These are phyloP conservation scores for Sphenodon punctatus DNA, from an alignment of 2,797 vertebrate genomes.

Conservation along the genomic window DNA sequence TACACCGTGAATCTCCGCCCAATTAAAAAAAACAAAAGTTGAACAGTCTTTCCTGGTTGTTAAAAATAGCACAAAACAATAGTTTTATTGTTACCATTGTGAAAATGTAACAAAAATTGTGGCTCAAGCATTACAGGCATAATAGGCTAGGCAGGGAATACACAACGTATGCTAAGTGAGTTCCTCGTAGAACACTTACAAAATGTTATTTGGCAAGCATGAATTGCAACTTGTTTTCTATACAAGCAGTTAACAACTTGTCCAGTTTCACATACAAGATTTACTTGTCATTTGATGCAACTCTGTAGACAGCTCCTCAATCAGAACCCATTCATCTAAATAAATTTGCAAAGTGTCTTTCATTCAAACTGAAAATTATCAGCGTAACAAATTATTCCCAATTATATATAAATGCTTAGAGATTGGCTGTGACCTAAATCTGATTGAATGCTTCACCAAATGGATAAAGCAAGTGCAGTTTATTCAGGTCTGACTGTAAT, in stretches of 20 bases:
- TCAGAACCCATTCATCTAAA: background rate
- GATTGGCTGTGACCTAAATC: background rate
- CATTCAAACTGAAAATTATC: background rate
- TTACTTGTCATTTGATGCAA: background rate
- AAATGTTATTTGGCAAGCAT: background rate
- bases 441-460: background rate
- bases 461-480: background rate
- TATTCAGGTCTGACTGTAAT: background rate
- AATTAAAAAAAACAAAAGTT: constrained; percentile 31
- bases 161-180: background rate
- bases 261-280: background rate
- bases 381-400: background rate
- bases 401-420: background rate
- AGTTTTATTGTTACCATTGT: constrained; percentile 35
- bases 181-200: background rate
- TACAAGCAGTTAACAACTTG: constrained; percentile 2
- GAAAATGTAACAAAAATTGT: constrained; percentile 20
- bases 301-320: background rate
- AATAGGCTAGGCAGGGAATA: background rate
- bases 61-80: constrained; percentile 38
- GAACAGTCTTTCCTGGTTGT: constrained; percentile 25
- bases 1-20: constrained; percentile 41
- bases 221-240: background rate
- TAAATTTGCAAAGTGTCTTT: background rate
- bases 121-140: background rate